Conservation (phyloP, 2,797 vertebrate genomes). For the Xenentodon cancila region DNA sequence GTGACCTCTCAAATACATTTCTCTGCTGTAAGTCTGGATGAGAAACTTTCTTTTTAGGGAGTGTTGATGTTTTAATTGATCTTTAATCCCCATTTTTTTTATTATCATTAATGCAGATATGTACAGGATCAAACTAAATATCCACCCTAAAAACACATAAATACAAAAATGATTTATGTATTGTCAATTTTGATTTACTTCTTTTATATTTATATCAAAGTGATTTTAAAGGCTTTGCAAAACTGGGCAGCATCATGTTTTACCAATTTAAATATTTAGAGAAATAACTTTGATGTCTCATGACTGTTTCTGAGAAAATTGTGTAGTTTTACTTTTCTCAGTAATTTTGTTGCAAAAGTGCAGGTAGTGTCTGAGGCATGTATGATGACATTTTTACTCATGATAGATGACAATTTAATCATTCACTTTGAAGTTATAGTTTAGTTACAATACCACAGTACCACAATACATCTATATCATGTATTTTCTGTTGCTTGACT, state of each 20-base stretch:
- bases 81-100: background rate
- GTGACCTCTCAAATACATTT: constrained; percentile 65
- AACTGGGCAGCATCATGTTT: too few relatives aligned
- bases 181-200: too few relatives aligned
- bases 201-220: too few relatives aligned
- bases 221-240: too few relatives aligned
- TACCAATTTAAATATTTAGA: too few relatives aligned
- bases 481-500: background rate
- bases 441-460: too few relatives aligned
- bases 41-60: constrained; percentile 38
- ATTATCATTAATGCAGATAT: background rate
- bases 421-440: background rate
- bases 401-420: constrained; percentile 5
- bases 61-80: constrained; percentile 16
- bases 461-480: too few relatives aligned
- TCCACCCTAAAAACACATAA: constrained; percentile 6
- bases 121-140: background rate
- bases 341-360: background rate
- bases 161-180: background rate
- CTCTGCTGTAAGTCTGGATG: constrained; percentile 31
- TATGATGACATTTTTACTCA: background rate
- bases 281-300: too few relatives aligned
- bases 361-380: too few relatives aligned
- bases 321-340: constrained; percentile 17
- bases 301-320: constrained; percentile 6